Evolutionary conservation across 1,140 invertebrate genomes (phyloP).

Genomic region (Charaxes varanes): DNA sequence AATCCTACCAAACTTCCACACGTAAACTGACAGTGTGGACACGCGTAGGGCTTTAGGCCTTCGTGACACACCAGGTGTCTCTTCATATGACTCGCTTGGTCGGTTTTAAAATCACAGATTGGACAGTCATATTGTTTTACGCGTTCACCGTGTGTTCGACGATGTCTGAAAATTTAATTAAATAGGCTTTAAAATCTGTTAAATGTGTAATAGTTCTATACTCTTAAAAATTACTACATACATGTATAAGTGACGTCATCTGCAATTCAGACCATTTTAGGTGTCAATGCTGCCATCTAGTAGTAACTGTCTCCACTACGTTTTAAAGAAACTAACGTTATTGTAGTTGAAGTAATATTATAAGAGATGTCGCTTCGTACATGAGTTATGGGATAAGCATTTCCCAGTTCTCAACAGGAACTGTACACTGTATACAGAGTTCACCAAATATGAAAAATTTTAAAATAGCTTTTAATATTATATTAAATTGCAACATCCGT

Average conservation of each 20-base stretch:
- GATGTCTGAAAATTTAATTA: slow-evolving; percentile 61
- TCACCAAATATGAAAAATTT: no score
- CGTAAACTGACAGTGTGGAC: slow-evolving; percentile 86
- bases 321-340: not conserved
- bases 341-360: not conserved
- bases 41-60: slow-evolving; percentile 89
- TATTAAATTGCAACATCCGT: no score
- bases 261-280: no score
- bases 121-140: slow-evolving; percentile 77
- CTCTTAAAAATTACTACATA: not conserved
- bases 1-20: slow-evolving; percentile 80
- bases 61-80: slow-evolving; percentile 86
- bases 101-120: slow-evolving; percentile 79
- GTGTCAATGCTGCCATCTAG: no score
- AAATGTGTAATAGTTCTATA: not conserved
- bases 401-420: no score
- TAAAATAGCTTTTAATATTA: no score
- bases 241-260: no score
- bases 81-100: slow-evolving; percentile 81
- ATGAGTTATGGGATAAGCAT: no score
- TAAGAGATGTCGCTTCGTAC: not conserved
- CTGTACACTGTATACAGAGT: no score
- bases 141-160: slow-evolving; percentile 70
- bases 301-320: not conserved
- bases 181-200: not conserved